Conservation (phyloP, 2,113 vertebrate species). For the Meles meles region DNA sequence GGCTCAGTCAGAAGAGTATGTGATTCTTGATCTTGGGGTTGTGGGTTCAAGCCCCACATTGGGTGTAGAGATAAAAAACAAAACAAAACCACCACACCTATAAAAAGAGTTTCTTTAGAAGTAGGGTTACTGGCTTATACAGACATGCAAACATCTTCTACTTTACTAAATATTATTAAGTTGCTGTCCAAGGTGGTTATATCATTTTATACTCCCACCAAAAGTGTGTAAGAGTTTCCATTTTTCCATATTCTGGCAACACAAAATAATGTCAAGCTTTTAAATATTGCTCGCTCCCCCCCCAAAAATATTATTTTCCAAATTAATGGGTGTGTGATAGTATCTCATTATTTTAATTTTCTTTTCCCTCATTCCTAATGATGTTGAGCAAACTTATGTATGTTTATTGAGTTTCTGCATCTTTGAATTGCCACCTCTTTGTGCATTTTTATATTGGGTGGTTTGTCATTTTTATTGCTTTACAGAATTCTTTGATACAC, state of each 20-base stretch:
- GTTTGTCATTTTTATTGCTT: slow-evolving; percentile 1
- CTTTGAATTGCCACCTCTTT: background rate
- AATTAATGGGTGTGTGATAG: background rate
- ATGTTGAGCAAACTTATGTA: background rate
- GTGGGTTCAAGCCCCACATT: background rate
- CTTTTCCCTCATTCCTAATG: background rate
- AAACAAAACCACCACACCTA: background rate
- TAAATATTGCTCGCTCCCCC: background rate
- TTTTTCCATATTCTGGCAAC: background rate
- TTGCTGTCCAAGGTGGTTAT: background rate
- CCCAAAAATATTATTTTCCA: background rate
- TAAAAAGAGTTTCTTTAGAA: background rate
- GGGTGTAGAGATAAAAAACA: background rate
- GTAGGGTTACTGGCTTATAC: background rate
- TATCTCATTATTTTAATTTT: slow-evolving; percentile 15
- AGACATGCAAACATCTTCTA: background rate
- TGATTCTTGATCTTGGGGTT: background rate
- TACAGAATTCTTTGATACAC: background rate
- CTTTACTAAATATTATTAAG: background rate
- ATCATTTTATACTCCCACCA: background rate
- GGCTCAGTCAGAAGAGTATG: background rate
- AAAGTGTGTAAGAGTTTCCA: background rate
- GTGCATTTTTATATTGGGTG: background rate
- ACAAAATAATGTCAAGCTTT: background rate
- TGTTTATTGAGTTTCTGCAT: background rate